Conservation (phyloP, 2,888 invertebrate genomes). For the Catocala fraxini region DNA sequence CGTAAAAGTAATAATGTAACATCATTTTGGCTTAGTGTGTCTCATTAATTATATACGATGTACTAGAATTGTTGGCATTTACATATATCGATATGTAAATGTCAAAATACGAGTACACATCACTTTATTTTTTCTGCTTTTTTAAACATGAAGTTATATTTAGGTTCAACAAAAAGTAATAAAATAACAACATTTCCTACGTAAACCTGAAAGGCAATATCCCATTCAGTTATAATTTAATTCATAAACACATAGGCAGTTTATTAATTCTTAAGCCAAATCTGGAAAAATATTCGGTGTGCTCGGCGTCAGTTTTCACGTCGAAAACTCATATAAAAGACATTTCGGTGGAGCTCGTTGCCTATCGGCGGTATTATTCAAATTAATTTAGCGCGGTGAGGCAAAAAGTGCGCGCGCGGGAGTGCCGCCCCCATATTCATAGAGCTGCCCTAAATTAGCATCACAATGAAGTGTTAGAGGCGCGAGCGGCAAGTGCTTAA, state of each 20-base stretch:
- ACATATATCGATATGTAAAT: no score
- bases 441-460: constrained; percentile 85
- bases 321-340: constrained; percentile 83
- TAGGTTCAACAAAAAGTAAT: no score
- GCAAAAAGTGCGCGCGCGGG: constrained; percentile 83
- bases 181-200: not conserved
- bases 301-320: constrained; percentile 68
- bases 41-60: no score
- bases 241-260: constrained; percentile 63
- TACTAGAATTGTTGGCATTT: no score
- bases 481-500: constrained; percentile 80
- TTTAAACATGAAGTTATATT: no score
- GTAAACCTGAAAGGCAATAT: constrained; percentile 11
- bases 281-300: constrained; percentile 67
- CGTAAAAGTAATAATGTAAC: constrained; percentile 51
- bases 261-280: constrained; percentile 69
- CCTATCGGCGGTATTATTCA: constrained; percentile 86
- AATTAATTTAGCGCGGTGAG: constrained; percentile 84
- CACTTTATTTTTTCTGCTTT: no score
- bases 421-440: constrained; percentile 82
- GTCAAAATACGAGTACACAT: no score
- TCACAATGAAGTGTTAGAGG: constrained; percentile 85
- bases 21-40: no score
- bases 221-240: constrained; percentile 65
- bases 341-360: constrained; percentile 77